Evolutionary conservation across 2,888 invertebrate genomes (phyloP).

Genomic region (Cyclophora albipunctata): DNA sequence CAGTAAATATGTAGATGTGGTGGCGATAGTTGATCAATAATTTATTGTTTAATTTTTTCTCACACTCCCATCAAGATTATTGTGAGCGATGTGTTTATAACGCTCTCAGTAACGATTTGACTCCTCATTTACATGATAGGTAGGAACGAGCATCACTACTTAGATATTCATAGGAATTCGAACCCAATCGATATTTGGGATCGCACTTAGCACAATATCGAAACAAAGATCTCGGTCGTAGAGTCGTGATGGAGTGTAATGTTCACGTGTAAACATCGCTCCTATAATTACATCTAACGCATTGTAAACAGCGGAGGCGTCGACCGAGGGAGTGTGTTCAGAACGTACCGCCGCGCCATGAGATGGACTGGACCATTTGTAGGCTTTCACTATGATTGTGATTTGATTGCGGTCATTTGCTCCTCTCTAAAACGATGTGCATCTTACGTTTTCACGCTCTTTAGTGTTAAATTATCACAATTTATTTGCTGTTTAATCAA

Average conservation of each 20-base stretch:
- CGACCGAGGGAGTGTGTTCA: slow-evolving; percentile 27
- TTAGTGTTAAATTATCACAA: slow-evolving; percentile 41
- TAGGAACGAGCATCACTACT: slow-evolving; percentile 3
- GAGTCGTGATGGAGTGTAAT: slow-evolving; percentile 43
- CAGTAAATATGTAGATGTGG: too few relatives aligned
- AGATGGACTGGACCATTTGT: slow-evolving; percentile 28
- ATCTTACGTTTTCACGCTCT: slow-evolving; percentile 43
- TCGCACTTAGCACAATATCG: slow-evolving; percentile 25
- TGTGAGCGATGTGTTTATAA: too few relatives aligned
- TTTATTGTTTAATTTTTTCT: too few relatives aligned
- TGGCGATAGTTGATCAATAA: too few relatives aligned
- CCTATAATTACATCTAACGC: slow-evolving; percentile 59
- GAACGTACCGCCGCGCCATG: slow-evolving; percentile 7
- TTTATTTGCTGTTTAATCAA: slow-evolving; percentile 43
- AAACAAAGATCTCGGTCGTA: slow-evolving; percentile 28
- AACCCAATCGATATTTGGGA: slow-evolving; percentile 18
- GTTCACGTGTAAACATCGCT: slow-evolving; percentile 36
- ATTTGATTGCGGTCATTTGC: slow-evolving; percentile 65
- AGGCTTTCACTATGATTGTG: slow-evolving; percentile 66
- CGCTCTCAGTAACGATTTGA: neutral
- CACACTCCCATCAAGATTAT: too few relatives aligned
- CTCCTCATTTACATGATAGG: slow-evolving; percentile 12
- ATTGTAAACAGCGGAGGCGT: slow-evolving; percentile 53
- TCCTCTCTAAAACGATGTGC: slow-evolving; percentile 44
- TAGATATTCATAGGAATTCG: slow-evolving; percentile 1